These are phyloP conservation scores for Charadrius vociferus DNA, from an alignment of 2,113 vertebrate species.

Conservation along the genomic window DNA sequence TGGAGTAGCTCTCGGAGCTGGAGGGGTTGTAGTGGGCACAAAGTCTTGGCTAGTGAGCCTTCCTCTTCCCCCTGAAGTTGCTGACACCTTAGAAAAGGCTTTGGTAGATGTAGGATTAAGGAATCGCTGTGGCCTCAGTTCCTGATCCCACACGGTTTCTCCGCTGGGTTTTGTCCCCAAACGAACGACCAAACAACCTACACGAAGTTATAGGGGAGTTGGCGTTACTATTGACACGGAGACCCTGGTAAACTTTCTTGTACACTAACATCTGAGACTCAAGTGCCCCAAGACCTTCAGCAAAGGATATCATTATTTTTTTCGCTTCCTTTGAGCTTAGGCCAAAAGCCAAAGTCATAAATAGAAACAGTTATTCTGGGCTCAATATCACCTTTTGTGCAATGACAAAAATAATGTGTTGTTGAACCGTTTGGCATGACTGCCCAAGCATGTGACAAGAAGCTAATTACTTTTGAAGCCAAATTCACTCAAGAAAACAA, in stretches of 20 bases:
- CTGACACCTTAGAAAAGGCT: background rate
- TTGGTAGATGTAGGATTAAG: background rate
- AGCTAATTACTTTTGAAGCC: conserved; percentile 57
- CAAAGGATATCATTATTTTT: conserved; percentile 25
- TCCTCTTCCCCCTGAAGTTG: background rate
- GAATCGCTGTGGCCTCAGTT: background rate
- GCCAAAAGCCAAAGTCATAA: conserved; percentile 62
- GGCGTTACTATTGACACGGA: background rate
- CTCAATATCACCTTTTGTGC: conserved; percentile 65
- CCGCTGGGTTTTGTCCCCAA: background rate
- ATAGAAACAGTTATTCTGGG: conserved; percentile 56
- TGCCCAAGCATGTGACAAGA: conserved; percentile 51
- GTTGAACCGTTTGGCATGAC: conserved; percentile 53
- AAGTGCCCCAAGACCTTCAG: conserved; percentile 34
- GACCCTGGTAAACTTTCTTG: background rate
- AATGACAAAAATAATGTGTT: conserved; percentile 63
- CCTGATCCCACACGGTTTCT: background rate
- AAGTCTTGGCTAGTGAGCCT: background rate
- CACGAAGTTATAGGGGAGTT: background rate
- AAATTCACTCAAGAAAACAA: conserved; percentile 41
- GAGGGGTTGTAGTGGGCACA: background rate
- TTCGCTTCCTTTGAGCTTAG: conserved; percentile 44
- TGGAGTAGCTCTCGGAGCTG: background rate
- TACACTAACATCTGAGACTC: conserved; percentile 1
- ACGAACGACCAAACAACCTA: background rate